Evolutionary conservation across 2,888 invertebrate species (phyloP), one percentile per base, ranked within the genome.

Genomic region (Cenopis cana): DNA sequence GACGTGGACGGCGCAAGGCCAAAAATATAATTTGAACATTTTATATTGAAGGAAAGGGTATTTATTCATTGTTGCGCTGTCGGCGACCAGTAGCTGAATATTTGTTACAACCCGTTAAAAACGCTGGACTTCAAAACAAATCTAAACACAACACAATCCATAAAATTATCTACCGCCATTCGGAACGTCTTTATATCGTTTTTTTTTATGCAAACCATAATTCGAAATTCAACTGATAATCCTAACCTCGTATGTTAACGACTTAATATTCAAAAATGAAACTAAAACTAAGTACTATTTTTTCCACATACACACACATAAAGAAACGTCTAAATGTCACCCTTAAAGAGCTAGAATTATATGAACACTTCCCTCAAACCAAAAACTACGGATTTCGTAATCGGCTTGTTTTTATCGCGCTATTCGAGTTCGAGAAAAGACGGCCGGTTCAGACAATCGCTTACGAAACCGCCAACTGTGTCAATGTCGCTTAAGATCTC

Each of bases 391-490:
- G 29, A 70, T 66, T 66, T 70, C 65, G 70, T 66, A 70, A 71
- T 61, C 66, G 33, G 18, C 38, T 56, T 61, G 66, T 71, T 71
- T 71, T 66, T 70, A 66, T 54, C 59, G 65, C 59, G 59, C 70
- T 66, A 70, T 70, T 70, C 65, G 70, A 56, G 65, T 60, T 70
- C 59, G 59, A 70, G 65, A 65, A 70, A 70, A 70, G 70, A 70
- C 70, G 70, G 70, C 59, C 68, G 41, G 60, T 68, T 46, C 73
- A 72, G 83, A 83, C 84, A 86, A 85, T 83, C 84, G 80, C 81
- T 88, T 88, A 88, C 88, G 85, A 86, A 82, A 87, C 82, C 78
- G 77, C 76, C 80, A 89, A 83, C 83, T 87, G 83, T 89, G 89
- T 89, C 89, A 89, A 88, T 89, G 89, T 87, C 89, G 80, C 60